These are phyloP conservation scores for Lissocephala sabroskyi DNA, from an alignment of 2,888 invertebrate genomes.

Conservation along the genomic window DNA sequence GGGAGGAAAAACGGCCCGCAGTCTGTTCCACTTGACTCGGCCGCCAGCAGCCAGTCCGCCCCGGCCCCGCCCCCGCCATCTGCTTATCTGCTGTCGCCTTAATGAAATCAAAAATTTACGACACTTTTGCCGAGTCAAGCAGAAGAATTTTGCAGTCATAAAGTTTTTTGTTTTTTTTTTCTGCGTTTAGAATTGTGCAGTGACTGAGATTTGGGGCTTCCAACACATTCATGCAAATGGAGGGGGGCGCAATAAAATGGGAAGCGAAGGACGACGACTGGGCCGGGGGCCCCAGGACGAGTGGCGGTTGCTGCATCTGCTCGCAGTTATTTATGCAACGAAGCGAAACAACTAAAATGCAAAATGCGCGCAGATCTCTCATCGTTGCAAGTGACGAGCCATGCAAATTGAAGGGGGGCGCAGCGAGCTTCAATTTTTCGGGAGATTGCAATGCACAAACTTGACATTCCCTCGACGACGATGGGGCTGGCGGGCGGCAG, in stretches of 20 bases:
- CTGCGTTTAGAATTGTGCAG: conserved; percentile 37
- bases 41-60: too few species aligned
- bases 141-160: conserved; percentile 33
- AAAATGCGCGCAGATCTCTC: conserved; percentile 47
- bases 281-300: too few species aligned
- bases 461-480: too few species aligned
- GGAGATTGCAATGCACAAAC: neutral
- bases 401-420: conserved; percentile 35
- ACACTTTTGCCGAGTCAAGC: conserved; percentile 47
- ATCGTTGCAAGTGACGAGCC: conserved; percentile 32
- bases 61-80: too few species aligned
- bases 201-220: conserved; percentile 25
- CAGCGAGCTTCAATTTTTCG: neutral
- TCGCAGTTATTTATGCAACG: conserved; percentile 51
- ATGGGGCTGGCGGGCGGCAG: neutral
- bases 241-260: conserved; percentile 3
- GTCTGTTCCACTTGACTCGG: neutral
- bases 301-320: conserved; percentile 10
- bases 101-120: conserved; percentile 55
- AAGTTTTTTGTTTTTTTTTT: conserved; percentile 21
- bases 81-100: conserved; percentile 27
- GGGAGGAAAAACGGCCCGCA: neutral
- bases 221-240: conserved; percentile 34
- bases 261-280: too few species aligned
- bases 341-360: conserved; percentile 46